A percentile compares a stretch with the other conserved stretches of the same genome.
Evolutionary conservation across 1,140 invertebrate species (phyloP).

Genomic region (Pogonognathellus flavescens): DNA sequence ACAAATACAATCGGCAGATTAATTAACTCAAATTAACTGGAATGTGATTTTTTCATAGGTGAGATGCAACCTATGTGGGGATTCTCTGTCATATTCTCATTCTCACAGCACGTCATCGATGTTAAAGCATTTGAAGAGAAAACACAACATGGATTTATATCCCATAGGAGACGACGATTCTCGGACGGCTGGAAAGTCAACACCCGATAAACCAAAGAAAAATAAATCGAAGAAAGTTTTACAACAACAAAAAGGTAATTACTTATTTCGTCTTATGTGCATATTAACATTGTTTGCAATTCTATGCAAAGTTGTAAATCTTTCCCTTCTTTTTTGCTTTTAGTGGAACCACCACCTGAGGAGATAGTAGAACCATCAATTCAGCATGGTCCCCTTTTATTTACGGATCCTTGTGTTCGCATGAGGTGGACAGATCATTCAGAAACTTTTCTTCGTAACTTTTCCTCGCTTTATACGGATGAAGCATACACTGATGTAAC

Average conservation of each 20-base stretch:
- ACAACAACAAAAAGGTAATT: neutral
- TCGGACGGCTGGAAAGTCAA: neutral
- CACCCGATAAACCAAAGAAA: constrained; percentile 23
- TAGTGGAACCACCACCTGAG: constrained; percentile 2
- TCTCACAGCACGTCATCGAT: constrained; percentile 64
- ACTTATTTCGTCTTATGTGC: neutral
- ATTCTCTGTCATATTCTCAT: constrained; percentile 61
- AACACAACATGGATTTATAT: constrained; percentile 59
- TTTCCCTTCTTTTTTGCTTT: neutral
- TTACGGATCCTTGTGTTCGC: constrained; percentile 58
- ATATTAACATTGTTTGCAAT: neutral
- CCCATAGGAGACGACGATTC: constrained; percentile 29
- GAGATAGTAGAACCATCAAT: constrained; percentile 51
- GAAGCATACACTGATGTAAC: constrained; percentile 62
- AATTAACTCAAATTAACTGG: too few species aligned
- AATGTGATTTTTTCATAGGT: constrained; percentile 43
- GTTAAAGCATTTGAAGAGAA: constrained; percentile 62
- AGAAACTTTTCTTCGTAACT: constrained; percentile 57
- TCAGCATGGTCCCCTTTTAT: constrained; percentile 58
- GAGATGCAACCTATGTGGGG: constrained; percentile 54
- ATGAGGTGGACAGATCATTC: constrained; percentile 65
- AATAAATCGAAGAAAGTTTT: constrained; percentile 31
- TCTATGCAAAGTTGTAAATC: too few species aligned
- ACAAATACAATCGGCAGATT: too few species aligned
- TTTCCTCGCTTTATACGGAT: constrained; percentile 54